Evolutionary conservation across 2,113 vertebrate genomes (phyloP).

Genomic region (Cettia cetti): DNA sequence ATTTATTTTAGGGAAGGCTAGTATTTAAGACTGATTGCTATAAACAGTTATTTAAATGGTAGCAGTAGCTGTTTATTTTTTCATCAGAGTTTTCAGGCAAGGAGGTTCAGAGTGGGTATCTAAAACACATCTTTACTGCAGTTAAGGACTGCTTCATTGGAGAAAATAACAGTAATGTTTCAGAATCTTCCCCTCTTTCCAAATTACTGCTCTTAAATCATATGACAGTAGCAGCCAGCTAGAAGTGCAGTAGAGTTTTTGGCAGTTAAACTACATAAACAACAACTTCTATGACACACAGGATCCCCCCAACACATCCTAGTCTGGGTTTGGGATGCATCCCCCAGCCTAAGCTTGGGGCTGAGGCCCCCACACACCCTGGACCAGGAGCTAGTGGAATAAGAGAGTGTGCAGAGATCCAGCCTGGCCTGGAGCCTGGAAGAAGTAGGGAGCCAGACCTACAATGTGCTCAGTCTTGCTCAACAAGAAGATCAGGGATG

Average conservation of each 20-base stretch:
- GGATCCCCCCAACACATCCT: neutral
- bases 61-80: neutral
- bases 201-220: neutral
- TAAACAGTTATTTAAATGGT: neutral
- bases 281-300: neutral
- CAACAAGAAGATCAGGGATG: neutral
- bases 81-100: neutral
- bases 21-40: neutral
- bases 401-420: fast-evolving
- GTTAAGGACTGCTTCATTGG: neutral
- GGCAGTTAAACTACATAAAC: neutral
- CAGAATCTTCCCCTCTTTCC: neutral
- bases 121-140: neutral
- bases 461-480: neutral
- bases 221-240: neutral
- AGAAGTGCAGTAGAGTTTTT: neutral
- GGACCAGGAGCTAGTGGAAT: neutral
- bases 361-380: neutral
- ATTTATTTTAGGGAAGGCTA: neutral
- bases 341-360: neutral
- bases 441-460: neutral
- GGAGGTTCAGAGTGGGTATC: neutral
- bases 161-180: neutral
- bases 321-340: neutral
- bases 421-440: neutral